Evolutionary conservation across 2,888 invertebrate genomes (phyloP), one percentile per base, ranked within the genome.

Genomic region (Cephus rjabovi): DNA sequence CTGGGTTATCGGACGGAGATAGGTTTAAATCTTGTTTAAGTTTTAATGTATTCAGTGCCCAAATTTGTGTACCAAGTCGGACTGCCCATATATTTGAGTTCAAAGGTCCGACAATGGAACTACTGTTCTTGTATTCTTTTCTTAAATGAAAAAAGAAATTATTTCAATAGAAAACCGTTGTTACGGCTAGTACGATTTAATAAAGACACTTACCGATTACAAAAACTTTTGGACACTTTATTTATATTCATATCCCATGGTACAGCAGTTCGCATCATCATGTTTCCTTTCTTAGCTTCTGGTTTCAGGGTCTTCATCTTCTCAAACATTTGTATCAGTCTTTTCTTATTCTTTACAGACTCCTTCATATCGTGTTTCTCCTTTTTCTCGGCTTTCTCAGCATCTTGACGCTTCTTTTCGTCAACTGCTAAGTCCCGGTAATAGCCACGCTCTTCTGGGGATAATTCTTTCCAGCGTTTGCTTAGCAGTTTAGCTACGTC

Each of bases 401-500:
- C 69, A 30, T 78, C 78, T 23, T 23, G 23, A 40, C 75, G 73
- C 35, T 78, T 78, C 34, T 78, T 78, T 31, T 78, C 78, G 75
- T 87, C 86, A 34, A 82, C 81, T 34, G 84, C 88, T 12, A 87
- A 77, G 74, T 87, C 85, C 75, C 89, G 84, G 82, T 92, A 92
- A 80, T 86, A 87, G 30, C 89, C 89, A 76, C 90, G 91, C 79
- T 92, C 91, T 69, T 91, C 90, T 3, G 87, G 82, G 0, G 90
- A 85, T 73, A 92, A 82, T 73, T 86, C 80, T 80, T 89, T 89
- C 93, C 93, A 93, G 6, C 87, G 84, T 73, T 82, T 81, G 23
- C 90, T 89, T 76, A 93, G 83, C n/a, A 86, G 79, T 73, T 83
- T 82, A n/a, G 92, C 92, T 11, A 92, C 87, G 83, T 90, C 89